Percentiles rank a stretch among this genome's conserved stretches.
phyloP scores from a whole-genome alignment of 1,140 invertebrate species.

The Oscheius sp. region DNA sequence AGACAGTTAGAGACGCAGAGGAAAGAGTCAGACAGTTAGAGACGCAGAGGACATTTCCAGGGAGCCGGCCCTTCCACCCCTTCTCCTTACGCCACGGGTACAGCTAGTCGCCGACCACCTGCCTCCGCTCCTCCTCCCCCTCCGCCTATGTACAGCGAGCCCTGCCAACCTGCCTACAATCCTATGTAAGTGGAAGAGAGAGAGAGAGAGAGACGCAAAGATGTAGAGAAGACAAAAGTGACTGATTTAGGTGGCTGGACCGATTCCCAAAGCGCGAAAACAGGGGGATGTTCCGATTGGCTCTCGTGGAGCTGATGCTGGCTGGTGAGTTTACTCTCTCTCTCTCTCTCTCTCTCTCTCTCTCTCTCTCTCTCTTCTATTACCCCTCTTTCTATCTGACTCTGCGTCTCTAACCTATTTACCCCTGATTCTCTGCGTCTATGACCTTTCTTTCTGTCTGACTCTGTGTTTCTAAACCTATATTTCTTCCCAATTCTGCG shows the following conservation, averaged over 20 bases:
- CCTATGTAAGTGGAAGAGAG: conserved; percentile 37
- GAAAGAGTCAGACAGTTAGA: neutral
- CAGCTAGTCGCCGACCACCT: conserved; percentile 1
- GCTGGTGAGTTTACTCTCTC: conserved; percentile 26
- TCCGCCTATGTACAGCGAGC: conserved; percentile 21
- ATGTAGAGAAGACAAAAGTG: neutral
- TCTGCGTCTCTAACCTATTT: conserved; percentile 2
- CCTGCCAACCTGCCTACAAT: conserved; percentile 42
- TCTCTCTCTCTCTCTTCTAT: neutral
- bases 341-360: neutral
- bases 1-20: neutral
- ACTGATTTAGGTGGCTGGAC: conserved; percentile 39
- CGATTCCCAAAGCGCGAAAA: conserved; percentile 47
- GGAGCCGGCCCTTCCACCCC: conserved; percentile 9
- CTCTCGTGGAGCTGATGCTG: conserved; percentile 46
- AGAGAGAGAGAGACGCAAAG: too few species aligned
- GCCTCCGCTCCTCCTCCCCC: conserved; percentile 37
- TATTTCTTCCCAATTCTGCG: neutral
- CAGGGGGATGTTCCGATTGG: conserved; percentile 51
- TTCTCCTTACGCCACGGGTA: conserved; percentile 18
- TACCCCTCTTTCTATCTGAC: conserved; percentile 9
- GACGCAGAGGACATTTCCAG: neutral
- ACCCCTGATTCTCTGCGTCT: conserved; percentile 2
- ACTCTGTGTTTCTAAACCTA: neutral
- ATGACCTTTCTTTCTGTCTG: conserved; percentile 10